These are phyloP conservation scores for Atta colombica DNA, from an alignment of 1,140 invertebrate genomes.

Conservation along the genomic window DNA sequence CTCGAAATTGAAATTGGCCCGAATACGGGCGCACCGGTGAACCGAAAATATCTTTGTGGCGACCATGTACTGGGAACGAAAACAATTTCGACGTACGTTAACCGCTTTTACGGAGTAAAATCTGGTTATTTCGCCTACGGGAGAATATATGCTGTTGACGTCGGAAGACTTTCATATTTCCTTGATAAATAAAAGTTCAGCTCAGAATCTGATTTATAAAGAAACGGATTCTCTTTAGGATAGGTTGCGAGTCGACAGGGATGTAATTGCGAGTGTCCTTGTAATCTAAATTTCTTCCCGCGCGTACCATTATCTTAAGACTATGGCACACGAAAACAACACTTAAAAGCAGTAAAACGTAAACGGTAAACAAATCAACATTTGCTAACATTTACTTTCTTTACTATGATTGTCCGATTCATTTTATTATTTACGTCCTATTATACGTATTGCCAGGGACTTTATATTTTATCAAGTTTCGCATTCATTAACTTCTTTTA, in stretches of 20 bases:
- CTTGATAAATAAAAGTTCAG: constrained; percentile 21
- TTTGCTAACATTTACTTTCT: too few relatives aligned
- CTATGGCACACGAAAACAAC: too few relatives aligned
- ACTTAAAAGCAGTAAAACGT: too few relatives aligned
- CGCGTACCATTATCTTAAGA: too few relatives aligned
- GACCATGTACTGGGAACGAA: constrained; percentile 41
- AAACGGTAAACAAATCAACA: too few relatives aligned
- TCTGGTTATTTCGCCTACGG: constrained; percentile 32
- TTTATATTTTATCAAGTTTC: background rate
- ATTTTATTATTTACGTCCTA: background rate
- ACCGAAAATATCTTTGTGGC: constrained; percentile 63
- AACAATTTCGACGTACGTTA: constrained; percentile 52
- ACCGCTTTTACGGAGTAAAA: constrained; percentile 58
- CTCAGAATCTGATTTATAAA: background rate
- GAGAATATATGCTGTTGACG: constrained; percentile 8
- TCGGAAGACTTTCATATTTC: constrained; percentile 35
- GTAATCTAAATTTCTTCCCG: background rate
- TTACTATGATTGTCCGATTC: too few relatives aligned
- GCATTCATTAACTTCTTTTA: background rate
- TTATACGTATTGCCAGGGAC: too few relatives aligned
- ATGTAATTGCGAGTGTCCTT: background rate
- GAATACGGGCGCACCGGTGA: constrained; percentile 48
- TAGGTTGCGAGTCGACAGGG: background rate
- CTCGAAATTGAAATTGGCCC: constrained; percentile 62
- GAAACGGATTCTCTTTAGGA: constrained; percentile 5